Evolutionary conservation across 37 sponge, comb jelly and placozoan genomes (phyloP).

Genomic region (Crambe crambe): DNA sequence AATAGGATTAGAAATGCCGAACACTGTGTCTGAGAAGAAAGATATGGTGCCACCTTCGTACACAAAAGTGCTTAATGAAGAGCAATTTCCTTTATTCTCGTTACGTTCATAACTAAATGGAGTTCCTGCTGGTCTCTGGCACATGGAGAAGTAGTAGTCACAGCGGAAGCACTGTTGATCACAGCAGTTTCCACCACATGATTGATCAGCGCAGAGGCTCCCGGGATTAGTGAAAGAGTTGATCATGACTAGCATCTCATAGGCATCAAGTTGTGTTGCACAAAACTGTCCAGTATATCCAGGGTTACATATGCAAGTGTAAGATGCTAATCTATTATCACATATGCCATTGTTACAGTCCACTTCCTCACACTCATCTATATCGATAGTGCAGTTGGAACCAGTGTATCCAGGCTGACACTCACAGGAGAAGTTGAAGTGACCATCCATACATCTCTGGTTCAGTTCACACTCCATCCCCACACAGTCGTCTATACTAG

Average conservation of each 20-base stretch:
- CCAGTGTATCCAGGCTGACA: slow-evolving; percentile 17
- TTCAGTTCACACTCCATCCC: slow-evolving; percentile 26
- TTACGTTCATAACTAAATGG: background rate
- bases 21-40: background rate
- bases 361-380: slow-evolving; percentile 62
- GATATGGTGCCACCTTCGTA: background rate
- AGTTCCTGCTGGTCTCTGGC: background rate
- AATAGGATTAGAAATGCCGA: background rate
- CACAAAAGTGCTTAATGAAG: background rate
- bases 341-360: slow-evolving; percentile 62
- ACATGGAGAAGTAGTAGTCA: background rate
- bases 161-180: background rate
- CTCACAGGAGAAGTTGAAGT: background rate
- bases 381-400: slow-evolving; percentile 13
- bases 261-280: slow-evolving; percentile 34
- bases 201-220: background rate
- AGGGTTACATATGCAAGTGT: slow-evolving; percentile 33
- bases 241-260: background rate
- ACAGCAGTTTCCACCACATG: background rate
- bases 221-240: slow-evolving; percentile 5
- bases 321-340: slow-evolving; percentile 25
- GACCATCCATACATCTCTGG: slow-evolving; percentile 28
- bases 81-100: background rate
- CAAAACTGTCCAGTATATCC: slow-evolving; percentile 61
- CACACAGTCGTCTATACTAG: slow-evolving; percentile 34